These are phyloP conservation scores for Notamacropus eugenii DNA, from an alignment of 2,797 vertebrate genomes.

Conservation along the genomic window DNA sequence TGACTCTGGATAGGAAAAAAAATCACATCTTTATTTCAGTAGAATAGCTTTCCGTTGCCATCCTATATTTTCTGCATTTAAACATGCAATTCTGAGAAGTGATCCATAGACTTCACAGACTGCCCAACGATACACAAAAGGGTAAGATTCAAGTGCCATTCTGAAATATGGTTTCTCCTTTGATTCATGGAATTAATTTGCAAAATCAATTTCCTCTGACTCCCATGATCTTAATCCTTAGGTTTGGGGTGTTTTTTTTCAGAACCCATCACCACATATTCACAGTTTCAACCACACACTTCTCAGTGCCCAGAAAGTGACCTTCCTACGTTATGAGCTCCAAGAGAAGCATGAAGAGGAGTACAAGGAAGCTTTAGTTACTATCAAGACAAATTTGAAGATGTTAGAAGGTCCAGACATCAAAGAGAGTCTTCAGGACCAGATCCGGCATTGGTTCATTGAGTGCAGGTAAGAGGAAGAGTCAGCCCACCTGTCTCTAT, in stretches of 20 bases:
- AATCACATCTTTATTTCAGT: background rate
- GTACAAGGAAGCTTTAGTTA: constrained; percentile 82
- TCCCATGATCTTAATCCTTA: background rate
- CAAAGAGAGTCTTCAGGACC: constrained; percentile 86
- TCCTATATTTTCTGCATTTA: background rate
- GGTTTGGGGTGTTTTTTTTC: constrained; percentile 43
- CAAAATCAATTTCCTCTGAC: background rate
- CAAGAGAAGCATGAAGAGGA: constrained; percentile 81
- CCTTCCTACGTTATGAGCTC: constrained; percentile 69
- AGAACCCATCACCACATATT: constrained; percentile 84
- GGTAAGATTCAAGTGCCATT: background rate
- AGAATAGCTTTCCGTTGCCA: background rate
- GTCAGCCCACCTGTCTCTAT: background rate
- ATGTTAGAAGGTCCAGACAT: constrained; percentile 84
- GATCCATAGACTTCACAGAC: background rate
- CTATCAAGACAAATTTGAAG: constrained; percentile 84
- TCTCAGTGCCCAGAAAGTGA: constrained; percentile 70
- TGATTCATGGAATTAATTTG: background rate
- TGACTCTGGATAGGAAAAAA: background rate
- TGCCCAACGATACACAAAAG: background rate
- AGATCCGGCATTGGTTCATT: constrained; percentile 91
- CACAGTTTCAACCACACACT: constrained; percentile 60
- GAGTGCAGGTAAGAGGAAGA: constrained; percentile 87
- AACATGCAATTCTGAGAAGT: background rate
- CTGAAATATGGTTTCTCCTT: background rate